Base-by-base conservation (phyloP, 2,113 vertebrate species). In the Urocitellus parryii region DNA sequence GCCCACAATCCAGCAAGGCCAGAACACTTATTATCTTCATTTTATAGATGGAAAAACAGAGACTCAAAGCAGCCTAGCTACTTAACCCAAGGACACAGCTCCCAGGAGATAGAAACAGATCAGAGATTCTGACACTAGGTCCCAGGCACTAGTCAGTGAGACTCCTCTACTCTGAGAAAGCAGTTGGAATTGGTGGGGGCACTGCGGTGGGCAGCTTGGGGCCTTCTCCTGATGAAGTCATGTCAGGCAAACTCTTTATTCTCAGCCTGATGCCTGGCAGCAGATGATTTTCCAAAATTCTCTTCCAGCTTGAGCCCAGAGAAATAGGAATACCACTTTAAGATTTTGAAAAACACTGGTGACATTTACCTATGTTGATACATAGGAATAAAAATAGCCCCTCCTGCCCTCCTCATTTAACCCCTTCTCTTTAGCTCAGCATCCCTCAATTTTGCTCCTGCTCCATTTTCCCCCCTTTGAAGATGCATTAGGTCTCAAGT, bases 401-500 rank as follows among this genome's bases (percentile, higher is more conserved):
- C 67, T 74, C 70, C 3, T 82, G 12, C 83, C 8, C 56, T 77
- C 87, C 32, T 53, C 83, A 29, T 63, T 97, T 96, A 13, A n/a
- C 88, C 94, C 80, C n/a, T 74, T 27, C 87, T 92, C 89, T 89
- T 85, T 78, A 84, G 42, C 82, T 96, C 82, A 91, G 3, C 45
- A 51, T 51, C 42, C 79, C 70, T 93, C 81, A 0, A 2, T 92
- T 63, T 96, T 97, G 90, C 84, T 90, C 97, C 84, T n/a, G 87
- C 56, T 95, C 87, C n/a, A 89, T 45, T 51, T 20, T 12, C 16
- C 87, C 96, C 88, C 2, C 27, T 98, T 98, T 98, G 98, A 98
- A 98, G 98, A 98, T 89, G 92, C 90, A 34, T 96, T 70, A 78
- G 98, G 98, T 98, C 98, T 98, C 98, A 97, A 98, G 98, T 98